Base-by-base conservation (phyloP, 2,888 invertebrate genomes). In the Oeneis ivallda region DNA sequence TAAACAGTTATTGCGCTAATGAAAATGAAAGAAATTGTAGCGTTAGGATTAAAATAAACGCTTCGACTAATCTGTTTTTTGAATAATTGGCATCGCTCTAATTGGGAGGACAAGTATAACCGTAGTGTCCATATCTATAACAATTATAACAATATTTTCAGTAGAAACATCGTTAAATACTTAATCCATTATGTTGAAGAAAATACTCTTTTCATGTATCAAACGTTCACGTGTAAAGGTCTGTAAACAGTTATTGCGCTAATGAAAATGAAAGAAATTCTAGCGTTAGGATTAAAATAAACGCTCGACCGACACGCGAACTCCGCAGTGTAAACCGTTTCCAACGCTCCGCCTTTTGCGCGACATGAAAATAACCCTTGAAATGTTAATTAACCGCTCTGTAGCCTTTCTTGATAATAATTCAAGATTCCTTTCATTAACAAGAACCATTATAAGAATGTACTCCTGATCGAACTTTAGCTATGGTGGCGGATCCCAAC, bases 251-350 rank as follows among this genome's bases (percentile, higher is more conserved):
- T 56, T 56, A 56, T 7, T 19, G 39, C 0, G 39, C 19, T 41
- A 56, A 56, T 56, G 56, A 41, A 56, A 56, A 41, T 41, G 39
- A 26, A 56, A 41, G 56, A 56, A 56, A 41, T 56, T 19, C 19
- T 19, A 41, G 19, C 56, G 41, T 15, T 19, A 41, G 39, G 39
- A 6, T 17, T 41, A 19, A 53, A 56, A 56, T 11, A 39, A 56
- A 56, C 19, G 56, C 19, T 17, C 56, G 39, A 19, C 17, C 10
- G 13, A 17, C 56, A 56, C 56, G 56, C 56, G 56, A 56, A 6
- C 7, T 7, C 17, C 39, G 39, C 13, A 9, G 53, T n/a, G 17
- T 37, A 54, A 19, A 4, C 4, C 41, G 41, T 9, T 7, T 5
- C 37, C 8, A 15, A 15, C 45, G 45, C 45, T 45, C 15, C 37